Base-by-base conservation (phyloP, 1,140 invertebrate genomes). In the Harpegnathos saltator region DNA sequence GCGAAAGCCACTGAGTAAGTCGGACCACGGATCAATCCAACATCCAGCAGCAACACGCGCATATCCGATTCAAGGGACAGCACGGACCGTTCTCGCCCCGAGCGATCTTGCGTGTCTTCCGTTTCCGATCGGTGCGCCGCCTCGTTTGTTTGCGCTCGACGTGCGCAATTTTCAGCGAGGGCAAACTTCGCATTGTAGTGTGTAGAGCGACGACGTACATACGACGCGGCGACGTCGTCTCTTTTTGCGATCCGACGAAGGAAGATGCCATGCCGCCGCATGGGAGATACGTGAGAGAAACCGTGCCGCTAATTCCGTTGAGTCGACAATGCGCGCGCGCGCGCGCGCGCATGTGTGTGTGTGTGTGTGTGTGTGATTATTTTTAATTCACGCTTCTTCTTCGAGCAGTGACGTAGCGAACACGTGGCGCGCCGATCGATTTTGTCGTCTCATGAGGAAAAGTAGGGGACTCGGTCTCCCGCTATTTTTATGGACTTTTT, bases 1-100 rank as follows among this genome's bases (percentile, higher is more conserved):
- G 97, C 97, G 92, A 97, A 98, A 95, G 98, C 98, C 91, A 98
- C 98, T 94, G 98, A 99, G 98, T 99, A 98, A 98, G 98, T 98
- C 95, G 94, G 93, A 92, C 91, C 90, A 93, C 90, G 75, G 91
- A 93, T 90, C 89, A 94, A 93, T 71, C 65, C 59, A 89, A 83
- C 82, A 85, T 83, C 87, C 87, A 84, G 71, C 78, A 89, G 66
- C n/a, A n/a, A 83, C 65, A 84, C 87, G 81, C 72, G 84, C 81
- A 80, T 63, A 65, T 88, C 86, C 75, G 86, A 85, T 89, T 89
- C 86, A 89, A 89, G 87, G 88, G 87, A 89, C 87, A 15, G 68
- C 54, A 72, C 77, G 75, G 22, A 12, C 14, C 7, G 24, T 24
- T 38, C n/a, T n/a, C 15, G 38, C n/a, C 38, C 3, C 11, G 4